A percentile compares a stretch with the other conserved stretches of the same genome.
Conservation (phyloP, 2,797 vertebrate species). For the Scomberomorus guttatus region DNA sequence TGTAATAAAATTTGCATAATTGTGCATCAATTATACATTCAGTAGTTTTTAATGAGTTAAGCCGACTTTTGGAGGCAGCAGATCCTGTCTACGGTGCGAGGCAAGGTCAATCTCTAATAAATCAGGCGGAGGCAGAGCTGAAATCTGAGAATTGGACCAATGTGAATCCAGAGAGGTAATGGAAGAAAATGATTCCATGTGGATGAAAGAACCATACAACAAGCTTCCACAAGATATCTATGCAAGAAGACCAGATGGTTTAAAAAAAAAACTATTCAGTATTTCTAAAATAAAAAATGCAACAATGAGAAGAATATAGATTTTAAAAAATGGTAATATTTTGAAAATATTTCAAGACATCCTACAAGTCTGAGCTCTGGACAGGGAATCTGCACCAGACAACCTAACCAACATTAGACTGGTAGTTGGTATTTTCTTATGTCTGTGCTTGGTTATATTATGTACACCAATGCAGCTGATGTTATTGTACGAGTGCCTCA, state of each 20-base stretch:
- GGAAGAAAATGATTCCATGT: constrained; percentile 18
- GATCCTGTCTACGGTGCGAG: constrained; percentile 53
- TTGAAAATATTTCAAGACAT: neutral
- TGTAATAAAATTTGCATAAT: constrained; percentile 88
- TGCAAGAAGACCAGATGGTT: neutral
- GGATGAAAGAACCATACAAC: neutral
- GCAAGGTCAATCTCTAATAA: constrained; percentile 64
- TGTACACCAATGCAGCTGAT: neutral
- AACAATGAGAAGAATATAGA: neutral
- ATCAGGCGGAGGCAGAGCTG: constrained; percentile 56
- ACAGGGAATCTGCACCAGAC: neutral
- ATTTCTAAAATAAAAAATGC: neutral
- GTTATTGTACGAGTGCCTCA: neutral
- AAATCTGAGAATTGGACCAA: constrained; percentile 46
- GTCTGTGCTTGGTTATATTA: too few relatives aligned
- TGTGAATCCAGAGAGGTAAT: constrained; percentile 20
- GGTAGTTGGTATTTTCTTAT: neutral
- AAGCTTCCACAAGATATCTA: neutral
- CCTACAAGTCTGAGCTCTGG: too few relatives aligned
- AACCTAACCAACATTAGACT: neutral
- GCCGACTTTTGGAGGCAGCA: constrained; percentile 72
- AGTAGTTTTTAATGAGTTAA: constrained; percentile 85
- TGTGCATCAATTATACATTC: constrained; percentile 88
- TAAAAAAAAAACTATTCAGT: neutral
- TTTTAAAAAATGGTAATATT: neutral